Conservation (phyloP, 2,797 vertebrate genomes). For the Siniperca undulata region DNA sequence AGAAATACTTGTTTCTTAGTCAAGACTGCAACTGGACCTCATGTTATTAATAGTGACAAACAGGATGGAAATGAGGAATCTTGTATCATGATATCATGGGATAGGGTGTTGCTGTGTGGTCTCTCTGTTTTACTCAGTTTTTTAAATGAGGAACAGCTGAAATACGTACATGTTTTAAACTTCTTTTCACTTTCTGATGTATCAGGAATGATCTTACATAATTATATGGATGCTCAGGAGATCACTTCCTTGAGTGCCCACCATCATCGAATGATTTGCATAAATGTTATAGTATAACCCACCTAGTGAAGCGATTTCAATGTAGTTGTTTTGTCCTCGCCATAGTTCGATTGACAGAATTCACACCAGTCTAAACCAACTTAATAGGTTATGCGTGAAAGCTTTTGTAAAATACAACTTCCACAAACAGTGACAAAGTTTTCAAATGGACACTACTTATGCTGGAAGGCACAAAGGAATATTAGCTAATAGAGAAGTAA, state of each 20-base stretch:
- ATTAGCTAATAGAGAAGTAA: background rate
- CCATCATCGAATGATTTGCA: background rate
- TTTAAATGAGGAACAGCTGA: background rate
- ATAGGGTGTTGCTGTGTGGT: background rate
- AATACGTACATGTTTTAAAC: background rate
- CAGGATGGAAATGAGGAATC: background rate
- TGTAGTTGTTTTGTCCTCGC: background rate
- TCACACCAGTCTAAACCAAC: background rate
- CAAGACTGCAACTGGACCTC: background rate
- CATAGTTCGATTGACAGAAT: background rate
- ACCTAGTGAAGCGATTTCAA: background rate
- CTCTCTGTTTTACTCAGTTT: background rate
- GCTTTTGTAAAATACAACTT: slow-evolving; percentile 6
- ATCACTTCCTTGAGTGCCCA: background rate
- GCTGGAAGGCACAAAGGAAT: background rate
- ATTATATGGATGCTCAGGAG: too few species aligned
- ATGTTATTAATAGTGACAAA: background rate
- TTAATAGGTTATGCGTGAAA: background rate
- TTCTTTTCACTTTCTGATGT: background rate
- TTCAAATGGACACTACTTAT: background rate
- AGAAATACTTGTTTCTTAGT: background rate
- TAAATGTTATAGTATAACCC: background rate
- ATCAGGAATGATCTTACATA: background rate
- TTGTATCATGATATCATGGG: too few species aligned
- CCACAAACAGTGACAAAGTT: background rate